phyloP scores from a whole-genome alignment of 2,888 invertebrate genomes.

The Catonia carolina region DNA sequence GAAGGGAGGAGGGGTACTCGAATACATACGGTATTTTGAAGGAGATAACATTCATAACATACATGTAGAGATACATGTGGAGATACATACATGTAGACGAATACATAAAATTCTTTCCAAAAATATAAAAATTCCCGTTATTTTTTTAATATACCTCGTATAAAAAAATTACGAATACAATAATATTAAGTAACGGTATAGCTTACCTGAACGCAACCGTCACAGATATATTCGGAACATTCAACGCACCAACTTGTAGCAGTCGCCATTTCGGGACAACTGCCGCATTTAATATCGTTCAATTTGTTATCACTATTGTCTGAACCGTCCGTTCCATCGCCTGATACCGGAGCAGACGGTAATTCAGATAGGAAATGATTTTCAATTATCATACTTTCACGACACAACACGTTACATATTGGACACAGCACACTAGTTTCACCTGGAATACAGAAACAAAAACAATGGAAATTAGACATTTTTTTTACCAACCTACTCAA shows the following conservation, averaged over 20 bases:
- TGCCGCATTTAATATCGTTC: slow-evolving; percentile 60
- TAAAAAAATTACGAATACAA: no score
- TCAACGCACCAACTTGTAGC: slow-evolving; percentile 86
- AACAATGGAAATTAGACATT: not conserved
- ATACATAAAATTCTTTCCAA: no score
- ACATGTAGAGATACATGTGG: no score
- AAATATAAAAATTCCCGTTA: no score
- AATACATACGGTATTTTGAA: no score
- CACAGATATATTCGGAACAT: slow-evolving; percentile 87
- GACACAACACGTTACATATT: slow-evolving; percentile 65
- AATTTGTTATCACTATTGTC: slow-evolving; percentile 7
- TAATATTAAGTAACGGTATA: no score
- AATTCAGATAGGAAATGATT: slow-evolving; percentile 72
- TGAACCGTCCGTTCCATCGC: not conserved
- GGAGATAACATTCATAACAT: no score
- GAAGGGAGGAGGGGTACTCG: no score
- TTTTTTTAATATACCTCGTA: no score
- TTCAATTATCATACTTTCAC: slow-evolving; percentile 66
- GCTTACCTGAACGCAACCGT: slow-evolving; percentile 64
- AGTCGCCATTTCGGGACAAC: slow-evolving; percentile 75
- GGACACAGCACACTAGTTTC: slow-evolving; percentile 52
- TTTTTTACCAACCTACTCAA: no score
- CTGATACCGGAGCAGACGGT: not conserved
- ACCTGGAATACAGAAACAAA: slow-evolving; percentile 15
- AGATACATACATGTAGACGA: no score